Evolutionary conservation across 2,888 invertebrate genomes (phyloP).

Genomic region (Metellina segmentata): DNA sequence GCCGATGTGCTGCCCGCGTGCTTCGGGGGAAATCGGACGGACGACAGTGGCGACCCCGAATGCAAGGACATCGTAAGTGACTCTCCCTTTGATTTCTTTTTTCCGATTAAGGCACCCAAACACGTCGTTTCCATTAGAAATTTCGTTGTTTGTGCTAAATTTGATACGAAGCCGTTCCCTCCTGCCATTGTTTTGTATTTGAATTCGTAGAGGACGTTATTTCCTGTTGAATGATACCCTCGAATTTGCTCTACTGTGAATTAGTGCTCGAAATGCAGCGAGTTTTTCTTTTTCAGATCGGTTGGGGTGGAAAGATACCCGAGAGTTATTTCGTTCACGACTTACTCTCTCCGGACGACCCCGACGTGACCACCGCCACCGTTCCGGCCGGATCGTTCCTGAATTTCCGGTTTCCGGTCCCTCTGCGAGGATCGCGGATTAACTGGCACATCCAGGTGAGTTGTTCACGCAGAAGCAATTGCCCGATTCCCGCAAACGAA

Average conservation of each 20-base stretch:
- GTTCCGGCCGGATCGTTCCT: slow-evolving; percentile 44
- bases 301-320: slow-evolving; percentile 32
- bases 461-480: too few relatives aligned
- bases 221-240: too few relatives aligned
- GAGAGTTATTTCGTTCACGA: slow-evolving; percentile 21
- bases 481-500: too few relatives aligned
- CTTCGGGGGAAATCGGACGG: slow-evolving; percentile 47
- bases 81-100: too few relatives aligned
- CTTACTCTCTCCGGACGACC: slow-evolving; percentile 29
- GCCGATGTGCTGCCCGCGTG: slow-evolving; percentile 48
- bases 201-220: too few relatives aligned
- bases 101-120: too few relatives aligned
- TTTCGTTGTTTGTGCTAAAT: too few relatives aligned
- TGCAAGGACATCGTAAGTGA: slow-evolving; percentile 55
- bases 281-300: slow-evolving; percentile 21
- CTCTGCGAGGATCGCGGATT: not conserved
- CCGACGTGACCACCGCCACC: slow-evolving; percentile 32
- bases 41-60: slow-evolving; percentile 16
- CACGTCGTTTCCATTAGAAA: too few relatives aligned
- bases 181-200: too few relatives aligned
- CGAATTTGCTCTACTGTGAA: too few relatives aligned
- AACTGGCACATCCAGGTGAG: slow-evolving; percentile 58
- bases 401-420: slow-evolving; percentile 29
- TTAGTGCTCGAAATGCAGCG: too few relatives aligned
- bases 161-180: too few relatives aligned